Conservation (phyloP, 2,888 invertebrate genomes). For the Parelbella ahira region DNA sequence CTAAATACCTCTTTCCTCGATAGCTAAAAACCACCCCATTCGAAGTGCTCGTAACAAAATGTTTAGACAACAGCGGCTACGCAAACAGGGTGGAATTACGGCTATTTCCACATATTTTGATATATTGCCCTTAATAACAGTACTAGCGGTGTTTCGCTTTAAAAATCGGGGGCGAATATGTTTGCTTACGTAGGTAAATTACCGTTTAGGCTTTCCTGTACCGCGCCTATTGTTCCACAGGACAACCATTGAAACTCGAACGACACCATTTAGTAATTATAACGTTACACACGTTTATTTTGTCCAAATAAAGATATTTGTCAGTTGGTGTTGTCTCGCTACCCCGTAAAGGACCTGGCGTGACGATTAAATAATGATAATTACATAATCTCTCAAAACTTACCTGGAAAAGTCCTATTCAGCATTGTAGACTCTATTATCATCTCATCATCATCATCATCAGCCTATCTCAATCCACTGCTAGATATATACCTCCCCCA, state of each 20-base stretch:
- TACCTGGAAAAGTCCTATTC: too few species aligned
- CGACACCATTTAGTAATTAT: background rate
- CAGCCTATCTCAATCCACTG: too few species aligned
- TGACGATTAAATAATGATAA: too few species aligned
- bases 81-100: constrained; percentile 66
- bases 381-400: too few species aligned
- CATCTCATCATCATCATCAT: too few species aligned
- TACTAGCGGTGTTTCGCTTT: constrained; percentile 51
- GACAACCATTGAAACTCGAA: constrained; percentile 36
- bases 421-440: too few species aligned
- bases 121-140: constrained; percentile 75
- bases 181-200: constrained; percentile 48
- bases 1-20: too few species aligned
- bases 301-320: too few species aligned
- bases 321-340: too few species aligned
- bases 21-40: constrained; percentile 3
- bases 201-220: constrained; percentile 46
- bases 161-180: constrained; percentile 66
- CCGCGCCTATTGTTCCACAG: constrained; percentile 29
- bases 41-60: constrained; percentile 14
- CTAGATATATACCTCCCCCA: too few species aligned
- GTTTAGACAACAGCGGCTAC: constrained; percentile 25
- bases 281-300: too few species aligned
- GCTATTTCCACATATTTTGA: constrained; percentile 69
- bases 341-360: too few species aligned